Conservation (phyloP, 2,888 invertebrate species). For the Brachyopa scutellaris region DNA sequence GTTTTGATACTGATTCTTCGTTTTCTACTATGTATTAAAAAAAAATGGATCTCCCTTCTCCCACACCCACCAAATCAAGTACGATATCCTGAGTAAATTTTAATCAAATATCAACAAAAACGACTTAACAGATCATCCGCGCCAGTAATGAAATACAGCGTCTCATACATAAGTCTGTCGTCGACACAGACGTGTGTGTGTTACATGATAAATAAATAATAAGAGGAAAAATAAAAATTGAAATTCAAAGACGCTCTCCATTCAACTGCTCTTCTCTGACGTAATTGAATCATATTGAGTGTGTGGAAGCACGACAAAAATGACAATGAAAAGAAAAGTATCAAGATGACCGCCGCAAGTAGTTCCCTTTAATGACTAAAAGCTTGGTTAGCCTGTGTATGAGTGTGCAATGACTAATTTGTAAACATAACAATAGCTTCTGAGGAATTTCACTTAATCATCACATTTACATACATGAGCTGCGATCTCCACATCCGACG, state of each 20-base stretch:
- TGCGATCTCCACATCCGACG: not conserved
- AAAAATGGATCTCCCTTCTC: conserved; percentile 16
- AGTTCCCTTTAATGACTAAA: conserved; percentile 41
- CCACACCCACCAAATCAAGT: conserved; percentile 1
- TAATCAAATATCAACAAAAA: conserved; percentile 24
- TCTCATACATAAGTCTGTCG: conserved; percentile 41
- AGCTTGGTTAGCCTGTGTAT: not conserved
- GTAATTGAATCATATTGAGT: conserved; percentile 52
- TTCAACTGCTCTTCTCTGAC: conserved; percentile 51
- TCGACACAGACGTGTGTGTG: not conserved
- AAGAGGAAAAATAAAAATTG: conserved; percentile 45
- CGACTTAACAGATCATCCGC: conserved; percentile 26
- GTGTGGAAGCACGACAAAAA: conserved; percentile 13
- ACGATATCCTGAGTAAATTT: conserved; percentile 17
- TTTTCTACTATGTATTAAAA: conserved; percentile 17
- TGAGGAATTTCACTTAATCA: conserved; percentile 66
- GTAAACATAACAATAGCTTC: conserved; percentile 42
- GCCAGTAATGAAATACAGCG: conserved; percentile 4
- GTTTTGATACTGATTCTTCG: conserved; percentile 45
- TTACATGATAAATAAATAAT: conserved; percentile 37
- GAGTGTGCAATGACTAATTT: conserved; percentile 56
- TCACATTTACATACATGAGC: conserved; percentile 39
- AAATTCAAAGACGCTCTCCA: conserved; percentile 59
- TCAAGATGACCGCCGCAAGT: conserved; percentile 52
- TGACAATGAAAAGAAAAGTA: conserved; percentile 23